Conservation (phyloP, 2,797 vertebrate species). For the Okamejei kenojei region DNA sequence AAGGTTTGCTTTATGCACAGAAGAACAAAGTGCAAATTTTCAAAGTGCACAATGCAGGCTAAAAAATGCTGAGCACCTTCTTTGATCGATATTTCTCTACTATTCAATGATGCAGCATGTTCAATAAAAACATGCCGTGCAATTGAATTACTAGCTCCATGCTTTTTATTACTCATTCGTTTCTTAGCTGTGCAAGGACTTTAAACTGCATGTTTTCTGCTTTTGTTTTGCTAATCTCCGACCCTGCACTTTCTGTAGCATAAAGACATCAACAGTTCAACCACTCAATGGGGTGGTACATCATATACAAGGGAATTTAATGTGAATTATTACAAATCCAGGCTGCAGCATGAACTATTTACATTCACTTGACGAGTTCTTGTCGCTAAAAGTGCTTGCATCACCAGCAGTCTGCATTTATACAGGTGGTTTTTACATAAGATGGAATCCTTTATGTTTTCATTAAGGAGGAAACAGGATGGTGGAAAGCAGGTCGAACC, state of each 20-base stretch:
- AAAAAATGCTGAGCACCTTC: no score
- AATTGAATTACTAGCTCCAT: neutral
- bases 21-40: no score
- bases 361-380: neutral
- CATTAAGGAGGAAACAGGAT: neutral
- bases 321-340: neutral
- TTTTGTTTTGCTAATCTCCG: neutral
- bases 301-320: neutral
- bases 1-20: no score
- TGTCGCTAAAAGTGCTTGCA: neutral
- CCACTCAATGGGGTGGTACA: neutral
- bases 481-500: neutral
- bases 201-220: neutral
- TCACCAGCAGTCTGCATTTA: neutral
- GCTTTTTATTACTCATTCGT: neutral
- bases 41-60: no score
- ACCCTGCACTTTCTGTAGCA: neutral
- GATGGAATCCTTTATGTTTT: neutral
- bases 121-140: no score
- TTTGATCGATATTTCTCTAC: no score
- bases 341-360: neutral
- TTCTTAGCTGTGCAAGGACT: neutral
- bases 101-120: no score
- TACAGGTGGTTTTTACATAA: neutral
- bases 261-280: neutral